These are phyloP conservation scores for Bryconaethiops microstoma DNA, from an alignment of 2,797 vertebrate genomes.

Conservation along the genomic window DNA sequence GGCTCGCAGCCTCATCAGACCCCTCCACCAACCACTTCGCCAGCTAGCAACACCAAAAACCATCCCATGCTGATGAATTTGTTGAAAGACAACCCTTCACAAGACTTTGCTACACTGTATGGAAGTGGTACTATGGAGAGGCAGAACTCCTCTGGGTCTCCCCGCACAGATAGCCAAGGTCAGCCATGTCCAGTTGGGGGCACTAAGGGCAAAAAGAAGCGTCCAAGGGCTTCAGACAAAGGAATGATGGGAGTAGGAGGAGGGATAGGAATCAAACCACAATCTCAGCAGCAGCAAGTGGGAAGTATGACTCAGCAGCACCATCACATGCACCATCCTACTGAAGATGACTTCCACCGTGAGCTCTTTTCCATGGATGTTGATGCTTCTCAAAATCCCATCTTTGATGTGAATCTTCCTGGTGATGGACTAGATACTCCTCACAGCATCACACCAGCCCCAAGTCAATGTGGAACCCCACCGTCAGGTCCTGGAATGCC, in stretches of 20 bases:
- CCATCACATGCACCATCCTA: constrained; percentile 82
- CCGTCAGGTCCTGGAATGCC: constrained; percentile 86
- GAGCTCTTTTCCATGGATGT: constrained; percentile 99
- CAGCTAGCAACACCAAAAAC: constrained; percentile 98
- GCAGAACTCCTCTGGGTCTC: constrained; percentile 94
- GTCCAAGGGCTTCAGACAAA: constrained; percentile 77
- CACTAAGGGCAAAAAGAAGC: constrained; percentile 92
- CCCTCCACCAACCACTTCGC: constrained; percentile 94
- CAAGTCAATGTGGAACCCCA: constrained; percentile 96
- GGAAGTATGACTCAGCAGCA: constrained; percentile 78
- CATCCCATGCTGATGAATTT: constrained; percentile 99
- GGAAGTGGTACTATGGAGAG: constrained; percentile 93
- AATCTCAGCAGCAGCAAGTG: constrained; percentile 61
- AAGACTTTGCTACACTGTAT: constrained; percentile 93
- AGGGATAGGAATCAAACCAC: constrained; percentile 67
- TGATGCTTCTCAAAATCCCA: constrained; percentile 92
- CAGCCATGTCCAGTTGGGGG: constrained; percentile 78
- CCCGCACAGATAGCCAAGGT: constrained; percentile 82
- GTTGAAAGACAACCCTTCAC: constrained; percentile 95
- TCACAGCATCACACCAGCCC: constrained; percentile 95
- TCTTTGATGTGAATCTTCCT: constrained; percentile 94
- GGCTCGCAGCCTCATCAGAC: constrained; percentile 91
- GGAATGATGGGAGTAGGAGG: constrained; percentile 65
- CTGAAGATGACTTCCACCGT: constrained; percentile 97
- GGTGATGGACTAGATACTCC: constrained; percentile 94